phyloP scores from a whole-genome alignment of 2,888 invertebrate genomes.

The Cybosia mesomella region DNA sequence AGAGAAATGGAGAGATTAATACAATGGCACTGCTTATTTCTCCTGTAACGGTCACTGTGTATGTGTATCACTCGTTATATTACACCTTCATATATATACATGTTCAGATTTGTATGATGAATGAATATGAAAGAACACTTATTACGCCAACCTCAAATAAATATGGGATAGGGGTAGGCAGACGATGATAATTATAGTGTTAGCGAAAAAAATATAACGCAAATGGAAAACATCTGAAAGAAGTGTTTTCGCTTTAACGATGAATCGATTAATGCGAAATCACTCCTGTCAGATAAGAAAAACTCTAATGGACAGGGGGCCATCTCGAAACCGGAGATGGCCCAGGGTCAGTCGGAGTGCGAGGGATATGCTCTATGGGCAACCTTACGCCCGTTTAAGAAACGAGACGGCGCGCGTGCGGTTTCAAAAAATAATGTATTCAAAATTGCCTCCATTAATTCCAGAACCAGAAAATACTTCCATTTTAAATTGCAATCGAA shows the following conservation, averaged over 20 bases:
- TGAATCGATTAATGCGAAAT: not conserved
- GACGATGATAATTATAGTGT: too few species aligned
- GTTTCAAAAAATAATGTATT: not conserved
- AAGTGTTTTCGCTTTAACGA: not conserved
- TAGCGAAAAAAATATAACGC: too few species aligned
- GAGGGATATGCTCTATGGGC: too few species aligned
- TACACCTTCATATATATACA: not conserved
- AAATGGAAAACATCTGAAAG: not conserved
- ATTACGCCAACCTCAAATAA: not conserved
- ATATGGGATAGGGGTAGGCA: not conserved
- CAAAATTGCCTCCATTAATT: not conserved
- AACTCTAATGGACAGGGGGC: too few species aligned
- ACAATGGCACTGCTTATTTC: not conserved
- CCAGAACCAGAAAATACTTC: not conserved
- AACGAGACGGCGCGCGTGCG: too few species aligned
- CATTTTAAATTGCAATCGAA: not conserved
- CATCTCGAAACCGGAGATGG: too few species aligned
- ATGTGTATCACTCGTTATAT: not conserved
- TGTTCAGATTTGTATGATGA: not conserved
- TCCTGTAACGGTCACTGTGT: not conserved
- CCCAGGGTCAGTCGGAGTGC: too few species aligned
- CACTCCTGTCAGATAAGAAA: too few species aligned
- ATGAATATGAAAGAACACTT: not conserved
- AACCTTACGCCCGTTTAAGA: too few species aligned
- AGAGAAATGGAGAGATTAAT: too few species aligned